phyloP scores from a whole-genome alignment of 2,113 vertebrate genomes.

The Crotalus tigris region DNA sequence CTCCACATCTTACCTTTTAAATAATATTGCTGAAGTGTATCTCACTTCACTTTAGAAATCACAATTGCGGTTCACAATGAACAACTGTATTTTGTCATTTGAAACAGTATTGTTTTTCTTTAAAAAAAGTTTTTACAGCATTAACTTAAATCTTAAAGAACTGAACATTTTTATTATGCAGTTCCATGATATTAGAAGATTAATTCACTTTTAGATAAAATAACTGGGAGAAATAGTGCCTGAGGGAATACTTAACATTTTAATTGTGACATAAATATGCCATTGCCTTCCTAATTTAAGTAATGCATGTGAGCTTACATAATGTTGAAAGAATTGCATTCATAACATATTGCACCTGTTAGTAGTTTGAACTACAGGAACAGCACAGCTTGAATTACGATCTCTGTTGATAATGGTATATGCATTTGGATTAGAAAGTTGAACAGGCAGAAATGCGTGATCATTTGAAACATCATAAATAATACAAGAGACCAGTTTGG shows the following conservation, averaged over 20 bases:
- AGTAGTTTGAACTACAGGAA: conserved; percentile 39
- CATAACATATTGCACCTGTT: conserved; percentile 47
- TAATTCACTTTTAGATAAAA: conserved; percentile 56
- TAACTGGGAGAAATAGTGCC: conserved; percentile 52
- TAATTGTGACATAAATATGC: conserved; percentile 68
- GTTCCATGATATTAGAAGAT: conserved; percentile 33
- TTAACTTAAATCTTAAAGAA: conserved; percentile 33
- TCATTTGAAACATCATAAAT: neutral
- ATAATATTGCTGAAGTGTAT: neutral
- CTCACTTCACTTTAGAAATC: neutral
- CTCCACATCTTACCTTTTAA: neutral
- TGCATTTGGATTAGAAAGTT: neutral
- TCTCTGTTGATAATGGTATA: conserved; percentile 39
- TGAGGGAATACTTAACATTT: conserved; percentile 60
- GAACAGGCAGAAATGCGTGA: neutral
- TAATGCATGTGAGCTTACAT: conserved; percentile 49
- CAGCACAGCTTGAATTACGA: conserved; percentile 29
- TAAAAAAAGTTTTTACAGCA: conserved; percentile 28
- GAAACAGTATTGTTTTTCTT: neutral
- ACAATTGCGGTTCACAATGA: neutral
- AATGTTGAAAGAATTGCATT: conserved; percentile 30
- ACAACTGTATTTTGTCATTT: neutral
- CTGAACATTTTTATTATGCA: conserved; percentile 31
- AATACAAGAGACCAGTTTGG: neutral
- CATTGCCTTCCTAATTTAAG: conserved; percentile 59